Percentiles rank a stretch among this genome's conserved stretches.
These are phyloP conservation scores for Drosophila nikananu DNA, from an alignment of 1,140 invertebrate species.

Conservation along the genomic window DNA sequence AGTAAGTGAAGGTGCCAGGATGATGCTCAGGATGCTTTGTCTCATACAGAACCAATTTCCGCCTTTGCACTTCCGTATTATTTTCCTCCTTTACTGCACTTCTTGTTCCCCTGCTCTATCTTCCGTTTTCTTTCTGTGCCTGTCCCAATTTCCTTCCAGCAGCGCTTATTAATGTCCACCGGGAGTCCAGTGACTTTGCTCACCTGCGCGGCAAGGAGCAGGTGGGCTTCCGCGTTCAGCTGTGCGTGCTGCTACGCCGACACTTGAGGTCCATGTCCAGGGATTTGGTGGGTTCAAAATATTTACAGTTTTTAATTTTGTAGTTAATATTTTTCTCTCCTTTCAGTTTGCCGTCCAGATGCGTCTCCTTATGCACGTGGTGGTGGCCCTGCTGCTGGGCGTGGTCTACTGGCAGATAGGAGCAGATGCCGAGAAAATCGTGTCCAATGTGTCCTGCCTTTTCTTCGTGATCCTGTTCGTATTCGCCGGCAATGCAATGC, in stretches of 20 bases:
- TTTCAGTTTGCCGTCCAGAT: constrained; percentile 90
- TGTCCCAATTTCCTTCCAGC: constrained; percentile 59
- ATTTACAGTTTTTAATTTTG: background rate
- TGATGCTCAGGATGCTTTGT: constrained; percentile 18
- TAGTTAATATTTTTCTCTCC: background rate
- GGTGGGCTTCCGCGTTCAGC: constrained; percentile 66
- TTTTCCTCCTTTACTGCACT: constrained; percentile 15
- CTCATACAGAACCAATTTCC: constrained; percentile 11
- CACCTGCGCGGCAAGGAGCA: constrained; percentile 60
- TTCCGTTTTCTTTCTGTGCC: constrained; percentile 28
- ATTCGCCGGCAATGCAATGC: constrained; percentile 95
- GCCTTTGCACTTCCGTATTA: constrained; percentile 4
- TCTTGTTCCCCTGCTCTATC: constrained; percentile 58
- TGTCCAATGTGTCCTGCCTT: constrained; percentile 92
- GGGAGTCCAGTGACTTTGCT: background rate
- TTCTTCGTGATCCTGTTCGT: constrained; percentile 95
- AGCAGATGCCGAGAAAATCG: constrained; percentile 90
- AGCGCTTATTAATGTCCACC: constrained; percentile 53
- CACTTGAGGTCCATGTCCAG: constrained; percentile 63
- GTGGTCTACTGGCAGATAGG: constrained; percentile 93
- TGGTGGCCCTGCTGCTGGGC: constrained; percentile 92
- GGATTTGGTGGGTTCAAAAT: constrained; percentile 52
- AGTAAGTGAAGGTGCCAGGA: constrained; percentile 55
- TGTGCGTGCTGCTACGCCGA: constrained; percentile 56
- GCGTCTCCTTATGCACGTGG: constrained; percentile 89